These are phyloP conservation scores for Galemys pyrenaicus DNA, from an alignment of 2,113 vertebrate genomes.

Conservation along the genomic window DNA sequence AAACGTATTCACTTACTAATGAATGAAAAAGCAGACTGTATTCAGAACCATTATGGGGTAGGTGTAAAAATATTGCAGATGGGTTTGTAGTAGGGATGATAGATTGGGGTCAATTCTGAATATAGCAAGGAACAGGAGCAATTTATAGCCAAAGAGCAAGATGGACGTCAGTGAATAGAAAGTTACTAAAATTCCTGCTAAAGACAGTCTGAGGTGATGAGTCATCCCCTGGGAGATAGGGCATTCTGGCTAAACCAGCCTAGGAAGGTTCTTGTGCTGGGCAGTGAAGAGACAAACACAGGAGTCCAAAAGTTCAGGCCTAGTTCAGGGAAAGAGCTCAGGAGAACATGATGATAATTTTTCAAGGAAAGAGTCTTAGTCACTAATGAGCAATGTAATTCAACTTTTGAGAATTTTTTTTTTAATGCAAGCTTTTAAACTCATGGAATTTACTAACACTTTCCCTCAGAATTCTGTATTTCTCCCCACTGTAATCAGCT, in stretches of 20 bases:
- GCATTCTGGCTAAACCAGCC: not conserved
- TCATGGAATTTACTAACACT: not conserved
- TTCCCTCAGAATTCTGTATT: not conserved
- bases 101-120: not conserved
- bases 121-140: not conserved
- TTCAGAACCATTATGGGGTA: not conserved
- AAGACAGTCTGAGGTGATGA: not conserved
- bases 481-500: not conserved
- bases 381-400: not conserved
- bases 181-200: not conserved
- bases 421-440: not conserved
- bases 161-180: not conserved
- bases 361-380: not conserved
- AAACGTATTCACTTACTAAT: not conserved
- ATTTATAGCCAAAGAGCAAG: not conserved
- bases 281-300: not conserved
- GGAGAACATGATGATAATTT: not conserved
- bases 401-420: not conserved
- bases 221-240: too few species aligned
- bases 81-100: not conserved
- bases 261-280: not conserved
- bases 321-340: not conserved
- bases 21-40: not conserved
- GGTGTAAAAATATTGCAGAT: too few species aligned
- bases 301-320: not conserved